These are phyloP conservation scores for Pissodes strobi DNA, from an alignment of 1,140 invertebrate species.

Conservation along the genomic window DNA sequence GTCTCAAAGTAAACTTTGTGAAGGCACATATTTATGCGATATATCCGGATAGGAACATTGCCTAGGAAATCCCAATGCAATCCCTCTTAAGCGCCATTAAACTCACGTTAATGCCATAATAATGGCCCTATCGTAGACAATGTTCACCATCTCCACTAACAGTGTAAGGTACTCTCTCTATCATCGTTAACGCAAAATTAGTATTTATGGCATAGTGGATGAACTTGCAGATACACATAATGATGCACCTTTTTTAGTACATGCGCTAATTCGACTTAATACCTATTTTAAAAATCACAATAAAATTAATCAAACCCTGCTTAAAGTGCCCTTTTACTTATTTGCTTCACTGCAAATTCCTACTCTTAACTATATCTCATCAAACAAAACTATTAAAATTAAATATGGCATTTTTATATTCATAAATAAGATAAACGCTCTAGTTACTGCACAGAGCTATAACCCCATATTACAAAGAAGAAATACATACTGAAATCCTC, in stretches of 20 bases:
- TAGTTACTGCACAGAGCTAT: neutral
- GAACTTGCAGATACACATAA: slow-evolving; percentile 6
- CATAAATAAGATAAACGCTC: neutral
- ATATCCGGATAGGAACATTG: slow-evolving; percentile 7
- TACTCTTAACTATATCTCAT: slow-evolving; percentile 9
- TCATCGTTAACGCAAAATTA: neutral
- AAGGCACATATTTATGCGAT: slow-evolving; percentile 8
- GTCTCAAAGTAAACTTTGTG: slow-evolving; percentile 10
- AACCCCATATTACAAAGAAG: neutral
- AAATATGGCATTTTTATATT: slow-evolving; percentile 21
- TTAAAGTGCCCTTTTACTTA: slow-evolving; percentile 5
- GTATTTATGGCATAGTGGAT: neutral
- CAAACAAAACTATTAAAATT: slow-evolving; percentile 9
- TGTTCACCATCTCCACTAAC: neutral
- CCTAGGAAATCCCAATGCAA: slow-evolving; percentile 5
- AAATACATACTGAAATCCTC: too few species aligned
- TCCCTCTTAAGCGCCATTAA: too few species aligned
- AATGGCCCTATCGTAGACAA: too few species aligned
- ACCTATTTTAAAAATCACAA: slow-evolving; percentile 22
- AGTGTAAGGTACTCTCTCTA: neutral
- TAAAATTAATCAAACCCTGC: slow-evolving; percentile 29
- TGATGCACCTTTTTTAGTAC: slow-evolving; percentile 21
- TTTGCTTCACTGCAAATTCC: slow-evolving; percentile 1
- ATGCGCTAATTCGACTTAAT: slow-evolving; percentile 14
- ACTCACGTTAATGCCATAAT: neutral